phyloP scores from a whole-genome alignment of 2,113 vertebrate species.

The Menura novaehollandiae region DNA sequence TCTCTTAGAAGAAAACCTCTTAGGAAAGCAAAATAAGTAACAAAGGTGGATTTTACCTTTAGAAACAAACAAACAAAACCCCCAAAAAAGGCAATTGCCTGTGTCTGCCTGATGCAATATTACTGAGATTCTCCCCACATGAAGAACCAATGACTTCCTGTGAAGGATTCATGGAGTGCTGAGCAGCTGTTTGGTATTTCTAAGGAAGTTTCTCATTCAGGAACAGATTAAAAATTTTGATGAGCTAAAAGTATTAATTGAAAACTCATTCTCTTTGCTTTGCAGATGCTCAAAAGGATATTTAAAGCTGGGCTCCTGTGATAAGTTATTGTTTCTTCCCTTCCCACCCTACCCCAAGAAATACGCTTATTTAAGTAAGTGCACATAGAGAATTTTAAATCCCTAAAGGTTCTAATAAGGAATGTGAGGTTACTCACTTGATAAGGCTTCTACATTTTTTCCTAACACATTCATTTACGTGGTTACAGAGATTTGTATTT shows the following conservation, averaged over 20 bases:
- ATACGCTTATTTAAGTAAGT: background rate
- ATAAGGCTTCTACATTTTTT: background rate
- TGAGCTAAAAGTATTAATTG: background rate
- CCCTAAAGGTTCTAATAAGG: background rate
- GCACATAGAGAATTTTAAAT: background rate
- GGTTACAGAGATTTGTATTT: background rate
- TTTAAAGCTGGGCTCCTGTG: background rate
- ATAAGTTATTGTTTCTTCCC: background rate
- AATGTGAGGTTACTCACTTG: background rate
- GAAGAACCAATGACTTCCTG: background rate
- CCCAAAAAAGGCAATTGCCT: background rate
- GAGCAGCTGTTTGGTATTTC: background rate
- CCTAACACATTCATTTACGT: background rate
- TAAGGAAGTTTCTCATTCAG: background rate
- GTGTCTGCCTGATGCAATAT: background rate
- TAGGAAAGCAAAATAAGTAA: background rate
- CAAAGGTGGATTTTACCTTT: background rate
- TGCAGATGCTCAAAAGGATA: background rate
- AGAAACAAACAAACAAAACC: background rate
- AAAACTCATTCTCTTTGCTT: background rate
- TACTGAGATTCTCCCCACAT: background rate
- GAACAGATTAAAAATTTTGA: background rate
- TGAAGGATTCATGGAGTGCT: background rate
- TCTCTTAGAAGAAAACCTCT: background rate
- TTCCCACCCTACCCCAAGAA: background rate